A percentile compares a stretch with the other conserved stretches of the same genome.
These are phyloP conservation scores for Cryptotermes secundus DNA, from an alignment of 1,140 invertebrate species.

Conservation along the genomic window DNA sequence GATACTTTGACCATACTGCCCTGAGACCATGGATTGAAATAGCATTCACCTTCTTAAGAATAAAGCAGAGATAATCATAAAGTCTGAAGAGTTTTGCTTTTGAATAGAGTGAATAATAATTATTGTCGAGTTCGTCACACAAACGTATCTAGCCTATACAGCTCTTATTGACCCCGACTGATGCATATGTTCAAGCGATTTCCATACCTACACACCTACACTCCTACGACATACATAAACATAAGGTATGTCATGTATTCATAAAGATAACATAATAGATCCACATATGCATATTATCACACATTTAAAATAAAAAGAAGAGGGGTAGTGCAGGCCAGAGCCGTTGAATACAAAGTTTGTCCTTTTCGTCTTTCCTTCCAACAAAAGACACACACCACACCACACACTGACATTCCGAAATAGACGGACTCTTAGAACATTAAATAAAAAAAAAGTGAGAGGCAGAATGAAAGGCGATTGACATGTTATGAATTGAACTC, in stretches of 20 bases:
- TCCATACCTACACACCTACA: slow-evolving; percentile 3
- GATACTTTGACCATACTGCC: background rate
- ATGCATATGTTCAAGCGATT: background rate
- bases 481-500: slow-evolving; percentile 19
- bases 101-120: slow-evolving; percentile 15
- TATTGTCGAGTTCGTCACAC: background rate
- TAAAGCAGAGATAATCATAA: background rate
- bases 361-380: background rate
- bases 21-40: background rate
- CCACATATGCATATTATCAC: slow-evolving; percentile 19
- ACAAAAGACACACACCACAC: slow-evolving; percentile 18
- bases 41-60: slow-evolving; percentile 3
- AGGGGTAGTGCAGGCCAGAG: background rate
- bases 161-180: background rate
- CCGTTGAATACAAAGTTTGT: slow-evolving; percentile 7
- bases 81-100: background rate
- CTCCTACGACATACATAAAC: slow-evolving; percentile 14
- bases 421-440: background rate
- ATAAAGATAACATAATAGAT: slow-evolving; percentile 6
- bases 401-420: background rate
- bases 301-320: background rate
- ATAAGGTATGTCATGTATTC: slow-evolving; percentile 1
- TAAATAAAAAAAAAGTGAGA: slow-evolving; percentile 1
- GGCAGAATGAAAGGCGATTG: background rate
- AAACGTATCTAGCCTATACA: slow-evolving; percentile 11